Conservation (phyloP, 2,113 vertebrate species). For the Neotoma lepida region DNA sequence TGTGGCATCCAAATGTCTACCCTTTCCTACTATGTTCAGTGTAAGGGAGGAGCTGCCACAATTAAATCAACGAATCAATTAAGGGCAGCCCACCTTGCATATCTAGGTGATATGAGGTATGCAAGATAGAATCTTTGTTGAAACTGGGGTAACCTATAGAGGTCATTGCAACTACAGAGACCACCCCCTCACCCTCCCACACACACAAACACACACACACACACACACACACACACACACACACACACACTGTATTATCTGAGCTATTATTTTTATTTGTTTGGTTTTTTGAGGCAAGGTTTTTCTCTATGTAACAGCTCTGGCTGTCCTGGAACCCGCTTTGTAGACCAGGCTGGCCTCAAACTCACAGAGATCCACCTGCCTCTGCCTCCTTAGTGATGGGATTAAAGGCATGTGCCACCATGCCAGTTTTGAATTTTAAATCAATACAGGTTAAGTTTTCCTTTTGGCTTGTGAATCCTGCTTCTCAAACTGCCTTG, state of each 20-base stretch:
- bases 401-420: background rate
- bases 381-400: background rate
- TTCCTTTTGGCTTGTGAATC: background rate
- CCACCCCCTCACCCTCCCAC: background rate
- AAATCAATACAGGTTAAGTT: background rate
- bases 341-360: background rate
- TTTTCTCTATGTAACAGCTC: background rate
- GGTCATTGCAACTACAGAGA: background rate
- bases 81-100: background rate
- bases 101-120: background rate
- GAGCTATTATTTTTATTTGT: background rate
- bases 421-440: background rate
- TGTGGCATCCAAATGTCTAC: background rate
- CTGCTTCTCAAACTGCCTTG: background rate
- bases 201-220: background rate
- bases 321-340: background rate
- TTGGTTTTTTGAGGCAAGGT: background rate
- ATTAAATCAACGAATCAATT: background rate
- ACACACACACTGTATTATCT: background rate
- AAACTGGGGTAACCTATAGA: background rate
- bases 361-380: background rate
- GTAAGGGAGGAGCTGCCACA: background rate
- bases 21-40: background rate
- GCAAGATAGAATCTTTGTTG: background rate
- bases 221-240: background rate